Evolutionary conservation across 2,888 invertebrate genomes (phyloP), one percentile per base, ranked within the genome.

Genomic region (Calliopum simillimum): DNA sequence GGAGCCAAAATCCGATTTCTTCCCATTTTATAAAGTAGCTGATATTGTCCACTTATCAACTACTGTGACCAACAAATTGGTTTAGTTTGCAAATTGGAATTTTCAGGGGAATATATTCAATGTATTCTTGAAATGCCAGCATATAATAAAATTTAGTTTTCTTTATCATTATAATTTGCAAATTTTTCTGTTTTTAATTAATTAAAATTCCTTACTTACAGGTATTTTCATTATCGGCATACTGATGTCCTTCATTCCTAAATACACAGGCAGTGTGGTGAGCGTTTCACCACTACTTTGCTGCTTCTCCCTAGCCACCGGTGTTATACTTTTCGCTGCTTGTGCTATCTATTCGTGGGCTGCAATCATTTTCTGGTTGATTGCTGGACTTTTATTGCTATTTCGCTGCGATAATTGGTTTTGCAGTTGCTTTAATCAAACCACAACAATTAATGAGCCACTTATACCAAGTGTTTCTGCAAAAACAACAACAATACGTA

Each of bases 171-270:
- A 33, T 16, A 51, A 11, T 33, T 56, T 41, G 1, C 41, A 43
- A 21, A 19, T 3, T 33, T n/a, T 8, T 21, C 3, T 33, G 16
- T 13, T 11, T 6, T 21, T 21, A 12, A 33, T 33, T 4, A 33
- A 33, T 33, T 33, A 33, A 33, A n/a, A 33, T 33, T 33, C 12
- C 5, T 58, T 11, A 4, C 1, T 72, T 71, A 1, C 56, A 82
- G 81, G 84, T 0, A 81, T 84, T 12, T 74, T 85, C n/a, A 79
- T 86, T 14, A 80, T 83, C 12, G 82, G 85, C 69, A 73, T 85
- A 3, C 80, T 85, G 79, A 84, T 86, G 85, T 80, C 84, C 0
- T 81, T 86, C 12, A 81, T 86, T 71, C 87, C 86, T 3, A 84
- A 85, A 68, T 85, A 85, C 61, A 82, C 81, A n/a, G 82, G 82